Percentiles rank a stretch among this genome's conserved stretches.
phyloP scores from a whole-genome alignment of 2,797 vertebrate species.

The Macrochelys suwanniensis region DNA sequence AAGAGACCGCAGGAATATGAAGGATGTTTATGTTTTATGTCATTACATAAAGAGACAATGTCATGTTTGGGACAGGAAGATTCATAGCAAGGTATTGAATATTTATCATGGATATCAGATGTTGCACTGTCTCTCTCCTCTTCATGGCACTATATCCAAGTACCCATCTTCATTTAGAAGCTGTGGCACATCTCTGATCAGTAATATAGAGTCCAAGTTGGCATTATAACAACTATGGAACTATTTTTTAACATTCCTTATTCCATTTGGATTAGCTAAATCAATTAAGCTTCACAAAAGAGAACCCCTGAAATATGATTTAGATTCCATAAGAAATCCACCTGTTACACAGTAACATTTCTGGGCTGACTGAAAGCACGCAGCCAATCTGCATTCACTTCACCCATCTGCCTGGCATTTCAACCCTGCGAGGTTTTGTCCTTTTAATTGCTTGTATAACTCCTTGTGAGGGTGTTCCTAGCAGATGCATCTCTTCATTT shows the following conservation, averaged over 20 bases:
- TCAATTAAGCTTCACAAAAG: neutral
- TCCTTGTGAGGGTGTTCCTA: conserved; percentile 3
- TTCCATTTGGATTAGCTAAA: conserved; percentile 7
- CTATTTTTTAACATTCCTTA: neutral
- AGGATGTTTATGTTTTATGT: conserved; percentile 73
- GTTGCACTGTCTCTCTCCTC: conserved; percentile 4
- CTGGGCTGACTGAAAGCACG: neutral
- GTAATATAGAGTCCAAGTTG: neutral
- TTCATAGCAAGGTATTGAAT: conserved; percentile 59
- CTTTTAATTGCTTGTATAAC: neutral
- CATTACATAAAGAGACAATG: conserved; percentile 63
- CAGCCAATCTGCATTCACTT: neutral
- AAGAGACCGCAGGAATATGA: conserved; percentile 62
- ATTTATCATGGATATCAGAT: conserved; percentile 58
- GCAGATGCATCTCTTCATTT: neutral
- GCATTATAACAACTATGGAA: neutral
- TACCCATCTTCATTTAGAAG: conserved; percentile 5
- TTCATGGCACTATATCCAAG: neutral
- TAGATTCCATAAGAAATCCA: neutral
- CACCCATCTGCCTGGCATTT: neutral
- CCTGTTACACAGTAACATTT: neutral
- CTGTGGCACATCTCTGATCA: neutral
- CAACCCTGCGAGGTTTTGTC: neutral
- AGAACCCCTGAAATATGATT: neutral
- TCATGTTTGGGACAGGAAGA: conserved; percentile 67